Percentiles rank a stretch among this genome's conserved stretches.
Evolutionary conservation across 2,888 invertebrate species (phyloP).

Genomic region (Callinectes sapidus): DNA sequence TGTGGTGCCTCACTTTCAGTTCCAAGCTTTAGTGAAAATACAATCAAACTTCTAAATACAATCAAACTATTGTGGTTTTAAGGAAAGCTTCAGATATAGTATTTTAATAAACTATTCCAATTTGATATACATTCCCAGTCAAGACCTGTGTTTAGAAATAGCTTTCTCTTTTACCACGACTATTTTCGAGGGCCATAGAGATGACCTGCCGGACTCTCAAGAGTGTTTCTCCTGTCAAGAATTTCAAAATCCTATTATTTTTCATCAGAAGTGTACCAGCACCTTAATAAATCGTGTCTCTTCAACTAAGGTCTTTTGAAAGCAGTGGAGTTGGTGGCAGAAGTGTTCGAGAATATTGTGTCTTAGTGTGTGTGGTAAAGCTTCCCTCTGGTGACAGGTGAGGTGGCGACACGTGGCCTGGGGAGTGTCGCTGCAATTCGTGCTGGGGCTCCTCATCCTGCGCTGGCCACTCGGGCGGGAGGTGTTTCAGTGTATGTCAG

Average conservation of each 20-base stretch:
- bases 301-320: neutral
- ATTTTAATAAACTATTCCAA: neutral
- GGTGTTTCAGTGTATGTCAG: slow-evolving; percentile 83
- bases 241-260: neutral
- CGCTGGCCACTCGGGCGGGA: slow-evolving; percentile 87
- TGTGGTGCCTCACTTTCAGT: neutral
- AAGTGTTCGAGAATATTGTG: neutral
- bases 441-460: slow-evolving; percentile 89
- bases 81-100: neutral
- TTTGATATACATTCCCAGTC: neutral
- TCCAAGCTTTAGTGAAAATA: neutral
- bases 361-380: neutral
- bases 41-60: neutral
- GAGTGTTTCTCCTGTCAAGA: too few relatives aligned
- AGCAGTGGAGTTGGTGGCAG: neutral
- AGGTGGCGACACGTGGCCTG: slow-evolving; percentile 88
- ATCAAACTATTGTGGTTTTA: neutral
- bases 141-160: too few relatives aligned
- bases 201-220: too few relatives aligned
- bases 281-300: neutral
- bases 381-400: slow-evolving; percentile 77
- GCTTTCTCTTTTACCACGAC: too few relatives aligned
- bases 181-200: too few relatives aligned
- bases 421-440: slow-evolving; percentile 89
- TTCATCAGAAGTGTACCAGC: neutral